These are phyloP conservation scores for Drosophila pseudotakahashii DNA, from an alignment of 2,888 invertebrate species.

Conservation along the genomic window DNA sequence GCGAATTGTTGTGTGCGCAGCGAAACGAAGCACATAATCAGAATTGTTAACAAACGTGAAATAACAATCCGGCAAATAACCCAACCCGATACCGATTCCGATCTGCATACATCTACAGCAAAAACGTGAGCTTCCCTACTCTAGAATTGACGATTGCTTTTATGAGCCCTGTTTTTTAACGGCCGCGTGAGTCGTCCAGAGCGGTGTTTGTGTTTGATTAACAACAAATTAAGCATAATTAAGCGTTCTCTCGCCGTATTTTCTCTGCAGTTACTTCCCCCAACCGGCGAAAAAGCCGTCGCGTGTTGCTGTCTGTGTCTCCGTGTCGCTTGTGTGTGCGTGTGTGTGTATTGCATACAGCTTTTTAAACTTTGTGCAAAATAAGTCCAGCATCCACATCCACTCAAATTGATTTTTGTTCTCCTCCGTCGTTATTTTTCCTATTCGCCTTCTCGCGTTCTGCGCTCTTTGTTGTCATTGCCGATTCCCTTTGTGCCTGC, in stretches of 20 bases:
- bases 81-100: conserved; percentile 29
- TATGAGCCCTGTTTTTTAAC: background rate
- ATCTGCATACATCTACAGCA: conserved; percentile 27
- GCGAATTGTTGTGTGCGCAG: conserved; percentile 43
- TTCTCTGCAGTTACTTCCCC: conserved; percentile 14
- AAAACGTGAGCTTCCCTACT: conserved; percentile 41
- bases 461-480: conserved; percentile 74
- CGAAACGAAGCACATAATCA: conserved; percentile 34
- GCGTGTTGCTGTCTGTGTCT: conserved; percentile 60
- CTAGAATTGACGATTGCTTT: conserved; percentile 12
- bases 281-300: conserved; percentile 68
- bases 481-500: conserved; percentile 76
- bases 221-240: conserved; percentile 75
- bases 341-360: conserved; percentile 60
- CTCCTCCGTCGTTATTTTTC: conserved; percentile 59
- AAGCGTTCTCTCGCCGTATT: conserved; percentile 47
- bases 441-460: conserved; percentile 74
- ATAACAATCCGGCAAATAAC: conserved; percentile 48
- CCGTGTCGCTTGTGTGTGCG: conserved; percentile 10
- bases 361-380: conserved; percentile 59
- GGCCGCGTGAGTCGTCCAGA: background rate
- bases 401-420: conserved; percentile 73
- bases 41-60: conserved; percentile 29
- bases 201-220: conserved; percentile 66
- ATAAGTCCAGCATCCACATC: conserved; percentile 51